Evolutionary conservation across 2,113 vertebrate species (phyloP).

Genomic region (Psittacara wagleri): DNA sequence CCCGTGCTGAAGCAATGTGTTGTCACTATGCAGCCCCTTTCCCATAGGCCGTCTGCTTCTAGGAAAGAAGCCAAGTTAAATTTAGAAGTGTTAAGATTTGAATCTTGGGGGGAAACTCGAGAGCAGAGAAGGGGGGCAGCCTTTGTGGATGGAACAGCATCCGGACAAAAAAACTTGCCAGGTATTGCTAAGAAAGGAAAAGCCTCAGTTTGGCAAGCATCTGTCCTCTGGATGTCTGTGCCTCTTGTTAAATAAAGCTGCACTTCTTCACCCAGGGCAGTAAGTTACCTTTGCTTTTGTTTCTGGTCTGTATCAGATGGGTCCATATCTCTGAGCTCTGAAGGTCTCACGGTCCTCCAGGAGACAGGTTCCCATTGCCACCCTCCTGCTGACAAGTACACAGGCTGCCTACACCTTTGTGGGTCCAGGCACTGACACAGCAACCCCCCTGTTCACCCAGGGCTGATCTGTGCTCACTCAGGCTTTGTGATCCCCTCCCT

Average conservation of each 20-base stretch:
- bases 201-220: neutral
- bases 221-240: neutral
- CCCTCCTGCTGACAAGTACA: neutral
- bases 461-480: neutral
- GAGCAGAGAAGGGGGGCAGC: neutral
- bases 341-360: neutral
- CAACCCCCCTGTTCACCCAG: neutral
- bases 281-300: neutral
- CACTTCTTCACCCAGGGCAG: neutral
- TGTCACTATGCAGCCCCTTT: neutral
- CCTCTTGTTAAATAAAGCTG: neutral
- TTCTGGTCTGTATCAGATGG: neutral
- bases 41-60: neutral
- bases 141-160: neutral
- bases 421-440: neutral
- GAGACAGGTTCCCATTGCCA: neutral
- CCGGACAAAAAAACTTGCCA: neutral
- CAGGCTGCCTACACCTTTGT: neutral
- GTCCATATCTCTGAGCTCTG: neutral
- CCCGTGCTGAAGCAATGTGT: neutral
- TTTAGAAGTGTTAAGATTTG: conserved; percentile 28
- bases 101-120: conserved; percentile 32
- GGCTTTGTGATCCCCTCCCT: neutral
- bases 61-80: conserved; percentile 32
- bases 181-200: conserved; percentile 12